Evolutionary conservation across 2,888 invertebrate genomes (phyloP), one percentile per base, ranked within the genome.

Genomic region (Cactoblastis cactorum): DNA sequence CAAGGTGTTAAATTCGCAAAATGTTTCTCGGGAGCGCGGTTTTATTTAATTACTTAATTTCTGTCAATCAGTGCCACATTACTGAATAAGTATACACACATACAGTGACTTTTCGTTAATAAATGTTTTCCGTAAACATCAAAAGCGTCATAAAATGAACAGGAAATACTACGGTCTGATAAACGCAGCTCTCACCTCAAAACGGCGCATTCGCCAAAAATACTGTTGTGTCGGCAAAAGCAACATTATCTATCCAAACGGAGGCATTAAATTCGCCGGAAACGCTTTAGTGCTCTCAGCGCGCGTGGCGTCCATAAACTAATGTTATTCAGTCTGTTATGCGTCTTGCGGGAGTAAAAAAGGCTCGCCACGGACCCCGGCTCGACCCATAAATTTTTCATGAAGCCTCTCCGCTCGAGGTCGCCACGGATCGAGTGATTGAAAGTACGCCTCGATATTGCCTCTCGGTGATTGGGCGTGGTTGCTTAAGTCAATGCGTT

Each of bases 341-440:
- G 74, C 74, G 78, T 74, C 78, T 75, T 70, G 70, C 63, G 80
- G 76, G 75, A 71, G 67, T 70, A 53, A 56, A 58, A 52, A 58
- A 54, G 56, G 58, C 52, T 37, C 54, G 57, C 49, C 52, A 45
- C 48, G 56, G 54, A 43, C 58, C 52, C 51, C 12, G 35, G 48
- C 46, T 57, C 57, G 59, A 60, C 64, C 68, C 71, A 87, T 87
- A 86, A 75, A 87, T 87, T 80, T 87, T 86, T 87, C 87, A 87
- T 87, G 87, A 86, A 79, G 68, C 68, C 52, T 51, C 53, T 50
- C 71, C 65, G 70, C 71, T 50, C 35, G 51, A 28, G 28, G 28
- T 28, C 50, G 46, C 46, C 54, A n/a, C 45, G 52, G 38, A 46
- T 28, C 65, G 69, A 69, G 73, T 74, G 82, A 87, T 87, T 86